These are phyloP conservation scores for Ondatra zibethicus DNA, from an alignment of 2,113 vertebrate genomes.

Conservation along the genomic window DNA sequence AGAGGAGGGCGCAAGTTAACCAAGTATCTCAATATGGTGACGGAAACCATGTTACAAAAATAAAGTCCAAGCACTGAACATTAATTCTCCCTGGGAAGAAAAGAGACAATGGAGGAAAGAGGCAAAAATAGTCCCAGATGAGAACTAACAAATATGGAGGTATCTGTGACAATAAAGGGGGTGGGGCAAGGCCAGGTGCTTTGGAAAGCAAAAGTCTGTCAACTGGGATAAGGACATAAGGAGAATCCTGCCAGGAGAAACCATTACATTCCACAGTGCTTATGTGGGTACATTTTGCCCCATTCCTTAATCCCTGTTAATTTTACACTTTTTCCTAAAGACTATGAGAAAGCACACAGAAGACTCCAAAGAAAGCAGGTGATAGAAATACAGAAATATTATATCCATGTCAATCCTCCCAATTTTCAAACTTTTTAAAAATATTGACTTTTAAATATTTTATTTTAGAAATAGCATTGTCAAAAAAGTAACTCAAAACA, in stretches of 20 bases:
- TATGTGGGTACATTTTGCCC: not conserved
- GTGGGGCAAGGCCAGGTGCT: not conserved
- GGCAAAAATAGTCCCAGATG: not conserved
- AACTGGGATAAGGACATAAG: no score
- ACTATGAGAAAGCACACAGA: not conserved
- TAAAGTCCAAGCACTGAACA: not conserved
- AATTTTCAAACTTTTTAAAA: not conserved
- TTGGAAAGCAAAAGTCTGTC: not conserved
- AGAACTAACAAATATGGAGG: not conserved
- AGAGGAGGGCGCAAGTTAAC: not conserved
- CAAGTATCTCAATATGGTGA: not conserved
- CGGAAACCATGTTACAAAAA: not conserved
- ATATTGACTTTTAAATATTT: not conserved
- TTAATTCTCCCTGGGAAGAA: not conserved
- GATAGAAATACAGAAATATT: not conserved
- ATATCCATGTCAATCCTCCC: not conserved
- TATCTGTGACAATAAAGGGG: not conserved
- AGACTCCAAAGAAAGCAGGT: not conserved
- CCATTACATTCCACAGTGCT: not conserved
- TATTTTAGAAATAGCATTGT: not conserved
- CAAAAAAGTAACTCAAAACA: not conserved
- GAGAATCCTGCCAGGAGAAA: not conserved
- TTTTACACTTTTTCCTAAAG: constrained; percentile 3
- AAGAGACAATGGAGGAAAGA: not conserved
- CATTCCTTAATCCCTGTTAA: not conserved